phyloP scores from a whole-genome alignment of 1,140 invertebrate species.

The Drosophila subpulchrella region DNA sequence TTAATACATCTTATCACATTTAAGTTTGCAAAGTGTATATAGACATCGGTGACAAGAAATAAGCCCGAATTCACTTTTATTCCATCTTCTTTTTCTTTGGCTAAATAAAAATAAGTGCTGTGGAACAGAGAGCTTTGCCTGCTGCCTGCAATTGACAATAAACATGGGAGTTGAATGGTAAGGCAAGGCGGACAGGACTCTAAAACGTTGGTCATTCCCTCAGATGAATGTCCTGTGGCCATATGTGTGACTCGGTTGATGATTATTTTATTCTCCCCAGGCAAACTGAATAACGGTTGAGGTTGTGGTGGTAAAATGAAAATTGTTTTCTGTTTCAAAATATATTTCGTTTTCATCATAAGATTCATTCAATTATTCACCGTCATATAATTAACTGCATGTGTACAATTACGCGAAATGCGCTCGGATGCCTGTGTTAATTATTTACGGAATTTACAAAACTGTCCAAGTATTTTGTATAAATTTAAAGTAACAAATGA shows the following conservation, averaged over 20 bases:
- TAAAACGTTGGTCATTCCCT: conserved; percentile 50
- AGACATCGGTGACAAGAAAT: conserved; percentile 1
- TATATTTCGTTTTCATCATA: neutral
- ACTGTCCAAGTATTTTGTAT: neutral
- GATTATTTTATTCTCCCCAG: conserved; percentile 8
- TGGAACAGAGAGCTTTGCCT: conserved; percentile 12
- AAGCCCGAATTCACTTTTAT: conserved; percentile 23
- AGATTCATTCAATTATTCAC: neutral
- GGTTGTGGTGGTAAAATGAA: neutral
- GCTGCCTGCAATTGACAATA: conserved; percentile 65
- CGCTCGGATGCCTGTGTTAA: neutral
- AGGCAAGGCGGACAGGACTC: conserved; percentile 41
- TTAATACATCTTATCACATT: neutral
- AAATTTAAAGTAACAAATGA: neutral
- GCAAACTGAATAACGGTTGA: neutral
- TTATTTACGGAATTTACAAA: neutral
- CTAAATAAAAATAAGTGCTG: conserved; percentile 69
- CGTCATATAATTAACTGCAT: neutral
- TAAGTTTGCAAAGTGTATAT: neutral
- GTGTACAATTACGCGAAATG: neutral
- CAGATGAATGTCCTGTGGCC: conserved; percentile 46
- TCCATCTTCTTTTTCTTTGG: conserved; percentile 25
- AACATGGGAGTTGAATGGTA: conserved; percentile 50
- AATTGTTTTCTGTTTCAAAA: neutral
- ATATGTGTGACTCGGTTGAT: conserved; percentile 35